Base-by-base conservation (phyloP, 2,888 invertebrate genomes). In the Leucania comma region DNA sequence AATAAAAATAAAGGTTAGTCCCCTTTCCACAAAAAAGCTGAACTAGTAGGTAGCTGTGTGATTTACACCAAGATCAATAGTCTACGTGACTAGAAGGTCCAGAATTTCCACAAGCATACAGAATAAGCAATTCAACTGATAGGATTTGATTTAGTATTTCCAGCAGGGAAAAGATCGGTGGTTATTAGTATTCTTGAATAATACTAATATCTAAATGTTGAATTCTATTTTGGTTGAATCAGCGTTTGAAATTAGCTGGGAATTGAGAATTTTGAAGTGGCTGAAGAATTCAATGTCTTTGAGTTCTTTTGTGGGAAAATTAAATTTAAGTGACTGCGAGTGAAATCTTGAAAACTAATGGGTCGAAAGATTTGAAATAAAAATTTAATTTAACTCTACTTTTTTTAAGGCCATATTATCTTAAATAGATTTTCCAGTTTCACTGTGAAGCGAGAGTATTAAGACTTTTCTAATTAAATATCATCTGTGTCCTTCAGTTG, bases 121-220 rank as follows among this genome's bases (percentile, higher is more conserved):
- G 84, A 86, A 86, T 82, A 84, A 84, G 83, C 82, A 83, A 86
- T 85, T 86, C 79, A 75, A 79, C 85, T 72, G 63, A 60, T 79
- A 83, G 76, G 83, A 87, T 86, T 83, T 84, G 86, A 87, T 86
- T 86, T 81, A 86, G 80, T 78, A 81, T 78, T 81, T 79, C 81
- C 78, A 80, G 78, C 76, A 72, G 68, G 70, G 63, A 78, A 83
- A 75, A 61, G 72, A 82, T 82, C 81, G 63, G 63, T 61, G 46
- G 65, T 59, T 80, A 83, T 83, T 83, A 85, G 56, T 84, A 86
- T 85, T 86, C 87, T 51, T 54, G 75, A 78, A 83, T 83, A 81
- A 84, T 80, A 84, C 75, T 38, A 3, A 29, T 53, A 72, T 81
- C 72, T 81, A 69, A 79, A 79, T 74, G 75, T 70, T 69, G 20